These are phyloP conservation scores for Apotomis capreana DNA, from an alignment of 2,888 invertebrate species.

Conservation along the genomic window DNA sequence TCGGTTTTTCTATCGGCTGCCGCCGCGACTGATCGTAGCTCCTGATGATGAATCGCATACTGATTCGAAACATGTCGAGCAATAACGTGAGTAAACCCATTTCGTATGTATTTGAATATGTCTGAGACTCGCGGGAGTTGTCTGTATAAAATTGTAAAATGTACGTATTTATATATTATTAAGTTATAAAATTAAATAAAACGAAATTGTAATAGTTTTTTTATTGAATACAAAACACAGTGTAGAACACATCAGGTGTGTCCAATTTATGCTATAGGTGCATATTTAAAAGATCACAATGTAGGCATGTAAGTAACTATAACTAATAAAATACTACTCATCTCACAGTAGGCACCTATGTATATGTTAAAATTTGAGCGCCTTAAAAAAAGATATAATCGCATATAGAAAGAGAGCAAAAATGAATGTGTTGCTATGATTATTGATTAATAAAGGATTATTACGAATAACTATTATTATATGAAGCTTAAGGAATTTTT, in stretches of 20 bases:
- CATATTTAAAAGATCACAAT: conserved; percentile 34
- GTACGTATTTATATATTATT: background rate
- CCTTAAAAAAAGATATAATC: too few relatives aligned
- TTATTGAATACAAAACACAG: conserved; percentile 48
- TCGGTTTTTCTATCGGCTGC: too few relatives aligned
- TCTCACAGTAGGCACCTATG: background rate
- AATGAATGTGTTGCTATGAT: too few relatives aligned
- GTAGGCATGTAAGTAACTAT: conserved; percentile 1
- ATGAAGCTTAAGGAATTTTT: too few relatives aligned
- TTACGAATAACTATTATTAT: too few relatives aligned
- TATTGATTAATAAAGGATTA: too few relatives aligned
- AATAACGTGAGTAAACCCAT: too few relatives aligned
- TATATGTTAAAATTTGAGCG: too few relatives aligned
- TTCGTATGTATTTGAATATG: background rate
- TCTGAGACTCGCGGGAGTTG: background rate
- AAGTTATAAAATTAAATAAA: conserved; percentile 6
- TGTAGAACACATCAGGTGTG: conserved; percentile 43
- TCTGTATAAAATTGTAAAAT: background rate
- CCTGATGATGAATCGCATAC: too few relatives aligned
- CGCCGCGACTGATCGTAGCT: too few relatives aligned
- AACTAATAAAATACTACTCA: conserved; percentile 1
- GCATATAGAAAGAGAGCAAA: too few relatives aligned
- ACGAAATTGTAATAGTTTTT: conserved; percentile 9
- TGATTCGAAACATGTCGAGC: too few relatives aligned
- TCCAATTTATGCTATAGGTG: conserved; percentile 17